Base-by-base conservation (phyloP, 2,113 vertebrate species). In the Siphamia tubifer region DNA sequence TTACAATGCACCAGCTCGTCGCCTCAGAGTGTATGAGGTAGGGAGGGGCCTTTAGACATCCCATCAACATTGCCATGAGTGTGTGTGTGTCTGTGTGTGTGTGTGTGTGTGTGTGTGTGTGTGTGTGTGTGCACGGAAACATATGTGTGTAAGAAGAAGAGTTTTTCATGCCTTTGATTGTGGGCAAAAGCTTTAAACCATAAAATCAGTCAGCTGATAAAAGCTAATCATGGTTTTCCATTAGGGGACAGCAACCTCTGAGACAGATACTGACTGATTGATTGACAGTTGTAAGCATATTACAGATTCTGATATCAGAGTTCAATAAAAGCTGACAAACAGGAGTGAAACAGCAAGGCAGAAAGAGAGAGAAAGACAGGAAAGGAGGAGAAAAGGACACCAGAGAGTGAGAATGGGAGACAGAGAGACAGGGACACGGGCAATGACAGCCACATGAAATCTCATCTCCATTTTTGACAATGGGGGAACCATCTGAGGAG, bases 391-490 rank as follows among this genome's bases (percentile, higher is more conserved):
- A 63, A 60, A 72, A 64, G 55, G 74, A 77, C 81, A 78, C 36
- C 57, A 17, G 52, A 58, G 75, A 68, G 79, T 47, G 35, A 65
- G 75, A 72, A 74, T 77, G 77, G 69, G 65, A 81, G 77, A 74
- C 28, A 40, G 69, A 63, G 58, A 87, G 84, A 90, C 72, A 39
- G 81, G 83, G 86, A 89, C 81, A 76, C 77, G 77, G 73, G 68
- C 87, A 80, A 56, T 92, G 91, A 92, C 92, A 92, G 90, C 83
- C 86, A 88, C 88, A 73, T 87, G 81, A 91, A 89, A 90, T 78
- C 90, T 89, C 90, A 92, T 92, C 92, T 92, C 86, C 92, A 92
- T 90, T 90, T 91, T 91, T 93, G 91, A 93, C 89, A 92, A 91
- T 91, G 87, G 86, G 90, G 88, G 87, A 89, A 88, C 81, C 89